These are phyloP conservation scores for Eristalis intricaria DNA, from an alignment of 2,888 invertebrate genomes.

Conservation along the genomic window DNA sequence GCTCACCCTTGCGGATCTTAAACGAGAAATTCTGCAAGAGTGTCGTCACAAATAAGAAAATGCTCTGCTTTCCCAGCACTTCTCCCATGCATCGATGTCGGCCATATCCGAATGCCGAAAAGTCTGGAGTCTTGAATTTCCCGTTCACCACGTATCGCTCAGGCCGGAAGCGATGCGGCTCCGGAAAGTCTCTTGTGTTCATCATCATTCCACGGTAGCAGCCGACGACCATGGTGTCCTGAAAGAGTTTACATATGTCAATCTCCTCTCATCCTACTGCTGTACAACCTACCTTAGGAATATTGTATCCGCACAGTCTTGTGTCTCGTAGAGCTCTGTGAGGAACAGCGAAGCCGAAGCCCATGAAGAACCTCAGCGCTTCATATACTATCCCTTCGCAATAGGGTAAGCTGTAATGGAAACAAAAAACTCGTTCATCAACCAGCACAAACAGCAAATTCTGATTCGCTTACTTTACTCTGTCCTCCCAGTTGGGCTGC, in stretches of 20 bases:
- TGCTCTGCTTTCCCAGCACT: constrained; percentile 87
- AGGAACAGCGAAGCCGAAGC: constrained; percentile 89
- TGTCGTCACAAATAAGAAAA: constrained; percentile 88
- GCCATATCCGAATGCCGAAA: constrained; percentile 90
- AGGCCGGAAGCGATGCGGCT: constrained; percentile 88
- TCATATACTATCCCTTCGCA: constrained; percentile 90
- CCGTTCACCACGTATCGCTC: constrained; percentile 87
- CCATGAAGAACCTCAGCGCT: constrained; percentile 90
- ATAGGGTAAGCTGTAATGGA: constrained; percentile 88
- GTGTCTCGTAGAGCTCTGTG: constrained; percentile 90
- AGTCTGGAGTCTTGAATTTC: constrained; percentile 86
- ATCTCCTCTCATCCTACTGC: not conserved
- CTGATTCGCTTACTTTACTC: constrained; percentile 83
- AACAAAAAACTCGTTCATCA: not conserved
- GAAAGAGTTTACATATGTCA: constrained; percentile 72
- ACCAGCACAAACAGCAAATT: constrained; percentile 32
- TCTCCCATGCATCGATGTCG: constrained; percentile 93
- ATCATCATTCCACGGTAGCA: constrained; percentile 89
- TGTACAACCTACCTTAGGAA: constrained; percentile 86
- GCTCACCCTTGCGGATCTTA: constrained; percentile 84
- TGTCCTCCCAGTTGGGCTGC: constrained; percentile 87
- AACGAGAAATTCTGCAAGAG: constrained; percentile 89
- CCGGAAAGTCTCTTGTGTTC: constrained; percentile 86
- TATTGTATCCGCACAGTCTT: constrained; percentile 86
- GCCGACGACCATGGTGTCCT: constrained; percentile 91